Conservation (phyloP, 1,140 invertebrate genomes). For the Papilio aristodemus region DNA sequence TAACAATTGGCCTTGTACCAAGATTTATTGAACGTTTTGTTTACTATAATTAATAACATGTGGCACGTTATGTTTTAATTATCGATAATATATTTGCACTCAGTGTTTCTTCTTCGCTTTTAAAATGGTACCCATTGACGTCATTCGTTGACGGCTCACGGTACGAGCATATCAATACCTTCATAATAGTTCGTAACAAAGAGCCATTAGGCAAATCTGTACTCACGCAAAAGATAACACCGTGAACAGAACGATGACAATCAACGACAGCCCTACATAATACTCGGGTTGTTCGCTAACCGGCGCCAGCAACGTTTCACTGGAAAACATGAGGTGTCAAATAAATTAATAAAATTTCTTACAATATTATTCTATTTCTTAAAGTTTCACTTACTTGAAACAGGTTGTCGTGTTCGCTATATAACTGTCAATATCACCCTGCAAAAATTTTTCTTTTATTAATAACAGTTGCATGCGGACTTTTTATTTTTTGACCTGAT, state of each 20-base stretch:
- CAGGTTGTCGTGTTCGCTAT: conserved; percentile 69
- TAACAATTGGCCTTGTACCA: no score
- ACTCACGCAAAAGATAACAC: conserved; percentile 69
- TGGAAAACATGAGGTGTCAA: conserved; percentile 45
- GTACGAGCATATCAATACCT: conserved; percentile 20
- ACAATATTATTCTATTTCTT: no score
- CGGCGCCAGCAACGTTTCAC: conserved; percentile 57
- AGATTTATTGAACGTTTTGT: no score
- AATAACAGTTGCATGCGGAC: no score
- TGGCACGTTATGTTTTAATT: no score
- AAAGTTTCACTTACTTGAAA: conserved; percentile 79
- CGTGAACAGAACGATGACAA: conserved; percentile 61
- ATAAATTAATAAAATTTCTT: not conserved
- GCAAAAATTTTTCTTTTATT: conserved; percentile 43
- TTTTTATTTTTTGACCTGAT: no score
- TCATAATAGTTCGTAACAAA: conserved; percentile 38
- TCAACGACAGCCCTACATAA: conserved; percentile 55
- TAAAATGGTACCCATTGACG: conserved; percentile 16
- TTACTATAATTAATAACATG: no score
- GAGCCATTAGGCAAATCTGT: conserved; percentile 44
- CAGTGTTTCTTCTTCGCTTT: no score
- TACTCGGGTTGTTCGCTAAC: conserved; percentile 58
- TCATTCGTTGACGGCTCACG: not conserved
- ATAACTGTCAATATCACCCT: conserved; percentile 57
- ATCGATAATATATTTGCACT: no score